These are phyloP conservation scores for Telenomus remus DNA, from an alignment of 1,140 invertebrate species.

Conservation along the genomic window DNA sequence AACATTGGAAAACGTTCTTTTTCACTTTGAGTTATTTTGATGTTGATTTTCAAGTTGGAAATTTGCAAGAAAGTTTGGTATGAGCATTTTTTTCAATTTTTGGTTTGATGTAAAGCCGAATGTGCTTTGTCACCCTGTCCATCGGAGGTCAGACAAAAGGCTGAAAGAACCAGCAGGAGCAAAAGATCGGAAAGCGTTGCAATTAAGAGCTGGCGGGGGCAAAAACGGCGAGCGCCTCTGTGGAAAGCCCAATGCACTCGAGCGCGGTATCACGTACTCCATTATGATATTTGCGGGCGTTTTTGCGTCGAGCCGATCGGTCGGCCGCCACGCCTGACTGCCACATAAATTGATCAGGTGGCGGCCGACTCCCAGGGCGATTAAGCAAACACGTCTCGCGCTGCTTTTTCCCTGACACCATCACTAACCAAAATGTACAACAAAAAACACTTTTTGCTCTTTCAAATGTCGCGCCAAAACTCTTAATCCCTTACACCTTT, in stretches of 20 bases:
- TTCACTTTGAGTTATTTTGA: too few relatives aligned
- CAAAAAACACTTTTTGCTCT: constrained; percentile 12
- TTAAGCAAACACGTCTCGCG: constrained; percentile 51
- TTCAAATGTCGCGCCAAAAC: too few relatives aligned
- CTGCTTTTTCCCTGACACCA: constrained; percentile 34
- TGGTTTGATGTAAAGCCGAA: too few relatives aligned
- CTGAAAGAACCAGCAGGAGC: background rate
- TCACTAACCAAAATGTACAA: constrained; percentile 32
- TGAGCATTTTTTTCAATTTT: too few relatives aligned
- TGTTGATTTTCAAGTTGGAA: too few relatives aligned
- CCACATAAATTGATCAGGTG: constrained; percentile 51
- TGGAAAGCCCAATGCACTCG: constrained; percentile 8
- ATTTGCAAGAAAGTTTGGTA: too few relatives aligned
- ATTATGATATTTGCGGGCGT: constrained; percentile 8
- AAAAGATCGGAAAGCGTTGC: background rate
- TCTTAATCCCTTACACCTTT: too few relatives aligned
- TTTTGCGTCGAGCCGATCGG: constrained; percentile 27
- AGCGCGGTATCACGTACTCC: constrained; percentile 19
- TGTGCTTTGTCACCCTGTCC: too few relatives aligned
- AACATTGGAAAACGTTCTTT: too few relatives aligned
- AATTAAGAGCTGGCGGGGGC: background rate
- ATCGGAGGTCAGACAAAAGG: too few relatives aligned
- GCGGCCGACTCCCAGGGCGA: constrained; percentile 47
- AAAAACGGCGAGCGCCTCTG: constrained; percentile 11
- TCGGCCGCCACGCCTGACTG: constrained; percentile 37